Evolutionary conservation across 23 tunicate genomes (phyloP).

Genomic region (Phallusia fumigata): DNA sequence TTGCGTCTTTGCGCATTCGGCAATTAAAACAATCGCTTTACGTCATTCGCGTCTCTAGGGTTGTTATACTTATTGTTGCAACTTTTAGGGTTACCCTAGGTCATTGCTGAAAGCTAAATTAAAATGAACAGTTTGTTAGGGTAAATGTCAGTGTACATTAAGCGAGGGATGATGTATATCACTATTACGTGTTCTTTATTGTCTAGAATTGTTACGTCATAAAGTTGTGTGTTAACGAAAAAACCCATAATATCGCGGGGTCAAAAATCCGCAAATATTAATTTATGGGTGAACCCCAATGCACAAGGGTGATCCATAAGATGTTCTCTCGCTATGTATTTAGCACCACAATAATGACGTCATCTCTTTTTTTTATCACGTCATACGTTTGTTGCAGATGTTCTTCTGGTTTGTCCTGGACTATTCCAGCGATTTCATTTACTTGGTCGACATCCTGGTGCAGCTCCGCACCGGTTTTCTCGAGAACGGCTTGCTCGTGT

Average conservation of each 20-base stretch:
- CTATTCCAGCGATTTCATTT: conserved; percentile 66
- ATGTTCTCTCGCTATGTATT: background rate
- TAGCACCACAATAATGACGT: background rate
- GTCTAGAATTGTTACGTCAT: no score
- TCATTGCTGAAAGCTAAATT: no score
- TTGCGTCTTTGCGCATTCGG: no score
- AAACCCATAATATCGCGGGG: background rate
- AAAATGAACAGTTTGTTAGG: no score
- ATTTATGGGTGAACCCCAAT: background rate
- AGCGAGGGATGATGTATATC: no score
- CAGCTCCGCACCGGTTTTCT: conserved; percentile 68
- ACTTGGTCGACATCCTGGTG: conserved; percentile 60
- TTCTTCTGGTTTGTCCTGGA: conserved; percentile 56
- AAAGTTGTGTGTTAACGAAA: background rate
- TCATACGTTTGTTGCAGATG: background rate
- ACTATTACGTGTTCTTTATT: no score
- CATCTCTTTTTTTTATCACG: background rate
- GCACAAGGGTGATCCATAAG: background rate
- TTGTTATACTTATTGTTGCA: no score
- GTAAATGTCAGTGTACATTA: no score
- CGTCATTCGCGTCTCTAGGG: no score
- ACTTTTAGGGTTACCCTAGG: no score
- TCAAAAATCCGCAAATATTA: background rate
- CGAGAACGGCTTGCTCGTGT: conserved; percentile 84
- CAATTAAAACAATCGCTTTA: no score